phyloP scores from a whole-genome alignment of 2,113 vertebrate species.

The Ovis canadensis region DNA sequence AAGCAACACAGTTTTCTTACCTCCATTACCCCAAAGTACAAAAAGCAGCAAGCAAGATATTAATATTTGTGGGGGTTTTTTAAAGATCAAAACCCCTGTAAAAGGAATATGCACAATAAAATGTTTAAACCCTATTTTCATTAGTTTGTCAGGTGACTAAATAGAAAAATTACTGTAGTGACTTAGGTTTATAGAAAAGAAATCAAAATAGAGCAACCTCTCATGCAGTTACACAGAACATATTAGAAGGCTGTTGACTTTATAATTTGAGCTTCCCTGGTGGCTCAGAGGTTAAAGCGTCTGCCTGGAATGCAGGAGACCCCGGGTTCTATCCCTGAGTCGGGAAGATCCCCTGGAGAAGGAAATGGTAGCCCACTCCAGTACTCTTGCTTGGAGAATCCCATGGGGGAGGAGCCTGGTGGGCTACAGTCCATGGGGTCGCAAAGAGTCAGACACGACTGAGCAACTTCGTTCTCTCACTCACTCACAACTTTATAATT shows the following conservation, averaged over 20 bases:
- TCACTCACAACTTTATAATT: not conserved
- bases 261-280: no score
- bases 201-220: not conserved
- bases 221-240: not conserved
- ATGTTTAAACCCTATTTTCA: constrained; percentile 46
- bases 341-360: no score
- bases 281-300: no score
- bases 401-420: no score
- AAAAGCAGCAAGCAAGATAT: constrained; percentile 42
- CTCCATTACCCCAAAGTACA: constrained; percentile 30
- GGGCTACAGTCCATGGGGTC: no score
- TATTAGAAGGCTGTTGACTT: not conserved
- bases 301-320: no score
- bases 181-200: not conserved
- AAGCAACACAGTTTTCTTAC: constrained; percentile 80
- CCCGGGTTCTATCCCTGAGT: no score
- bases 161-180: not conserved
- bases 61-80: not conserved
- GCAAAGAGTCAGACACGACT: no score
- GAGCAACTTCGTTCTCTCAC: no score
- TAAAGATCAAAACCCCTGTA: constrained; percentile 46
- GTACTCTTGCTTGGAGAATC: no score
- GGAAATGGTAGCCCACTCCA: no score
- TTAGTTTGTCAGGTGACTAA: constrained; percentile 49
- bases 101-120: constrained; percentile 46